These are phyloP conservation scores for Columbina picui DNA, from an alignment of 2,113 vertebrate species.

Conservation along the genomic window DNA sequence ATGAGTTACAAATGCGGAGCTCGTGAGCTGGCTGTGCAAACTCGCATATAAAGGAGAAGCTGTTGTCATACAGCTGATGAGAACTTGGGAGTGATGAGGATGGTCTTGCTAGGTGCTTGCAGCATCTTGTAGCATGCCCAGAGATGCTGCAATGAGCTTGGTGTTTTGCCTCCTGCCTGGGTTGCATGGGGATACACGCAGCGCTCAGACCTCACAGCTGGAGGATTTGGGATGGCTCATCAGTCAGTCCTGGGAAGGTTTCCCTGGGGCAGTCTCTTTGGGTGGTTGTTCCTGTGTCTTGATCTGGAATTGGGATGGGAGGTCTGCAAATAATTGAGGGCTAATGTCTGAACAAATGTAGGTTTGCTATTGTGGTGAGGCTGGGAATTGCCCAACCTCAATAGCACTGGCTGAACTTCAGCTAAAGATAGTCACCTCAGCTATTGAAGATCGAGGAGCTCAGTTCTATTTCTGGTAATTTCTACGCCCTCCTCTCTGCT, in stretches of 20 bases:
- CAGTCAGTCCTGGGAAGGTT: not conserved
- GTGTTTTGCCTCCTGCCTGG: not conserved
- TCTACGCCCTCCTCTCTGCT: not conserved
- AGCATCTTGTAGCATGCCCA: not conserved
- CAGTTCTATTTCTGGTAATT: not conserved
- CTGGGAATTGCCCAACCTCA: constrained; percentile 33
- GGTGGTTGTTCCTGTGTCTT: constrained; percentile 32
- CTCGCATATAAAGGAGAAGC: not conserved
- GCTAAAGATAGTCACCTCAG: not conserved
- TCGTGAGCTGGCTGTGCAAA: not conserved
- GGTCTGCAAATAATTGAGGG: constrained; percentile 49
- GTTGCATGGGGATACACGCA: not conserved
- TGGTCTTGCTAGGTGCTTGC: not conserved
- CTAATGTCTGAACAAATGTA: constrained; percentile 39
- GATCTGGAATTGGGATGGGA: not conserved
- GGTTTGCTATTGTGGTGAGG: constrained; percentile 27
- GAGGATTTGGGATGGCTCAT: not conserved
- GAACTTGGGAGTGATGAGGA: not conserved
- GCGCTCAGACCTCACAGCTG: constrained; percentile 32
- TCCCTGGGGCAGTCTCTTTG: constrained; percentile 26
- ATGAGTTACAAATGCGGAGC: not conserved
- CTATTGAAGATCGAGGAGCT: not conserved
- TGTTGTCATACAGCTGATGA: not conserved
- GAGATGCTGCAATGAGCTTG: not conserved
- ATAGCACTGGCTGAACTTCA: not conserved